A percentile compares a stretch with the other conserved stretches of the same genome.
Conservation (phyloP, 1,140 invertebrate species). For the Anoplophora glabripennis region DNA sequence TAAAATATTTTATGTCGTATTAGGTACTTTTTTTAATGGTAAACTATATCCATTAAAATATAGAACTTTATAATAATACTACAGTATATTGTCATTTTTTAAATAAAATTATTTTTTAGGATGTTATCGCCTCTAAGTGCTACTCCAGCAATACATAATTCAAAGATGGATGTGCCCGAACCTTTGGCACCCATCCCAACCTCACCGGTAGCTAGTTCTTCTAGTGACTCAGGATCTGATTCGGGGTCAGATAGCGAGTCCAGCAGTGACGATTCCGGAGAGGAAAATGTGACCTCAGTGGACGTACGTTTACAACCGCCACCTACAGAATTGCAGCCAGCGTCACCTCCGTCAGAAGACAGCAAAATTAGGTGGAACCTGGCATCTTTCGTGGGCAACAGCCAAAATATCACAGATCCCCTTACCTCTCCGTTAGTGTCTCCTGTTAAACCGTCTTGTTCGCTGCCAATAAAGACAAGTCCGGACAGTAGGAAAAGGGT, state of each 20-base stretch:
- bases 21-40: no score
- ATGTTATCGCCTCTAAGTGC: slow-evolving; percentile 44
- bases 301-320: slow-evolving; percentile 40
- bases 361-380: slow-evolving; percentile 55
- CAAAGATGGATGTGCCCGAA: slow-evolving; percentile 28
- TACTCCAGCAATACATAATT: slow-evolving; percentile 27
- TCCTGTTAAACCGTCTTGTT: slow-evolving; percentile 14
- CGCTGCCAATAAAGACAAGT: slow-evolving; percentile 15
- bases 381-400: slow-evolving; percentile 49
- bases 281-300: slow-evolving; percentile 43
- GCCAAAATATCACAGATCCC: slow-evolving; percentile 20
- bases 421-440: slow-evolving; percentile 21
- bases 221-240: slow-evolving; percentile 55
- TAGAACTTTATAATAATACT: not conserved
- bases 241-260: slow-evolving; percentile 52
- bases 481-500: slow-evolving; percentile 23
- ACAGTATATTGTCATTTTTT: not conserved
- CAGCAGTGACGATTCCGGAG: slow-evolving; percentile 55
- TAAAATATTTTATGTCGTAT: no score
- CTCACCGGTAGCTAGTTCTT: slow-evolving; percentile 43
- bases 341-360: slow-evolving; percentile 38
- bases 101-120: slow-evolving; percentile 21
- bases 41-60: no score
- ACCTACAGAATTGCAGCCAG: slow-evolving; percentile 40
- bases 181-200: slow-evolving; percentile 42